phyloP scores from a whole-genome alignment of 2,113 vertebrate species.

The Casuarius casuarius region DNA sequence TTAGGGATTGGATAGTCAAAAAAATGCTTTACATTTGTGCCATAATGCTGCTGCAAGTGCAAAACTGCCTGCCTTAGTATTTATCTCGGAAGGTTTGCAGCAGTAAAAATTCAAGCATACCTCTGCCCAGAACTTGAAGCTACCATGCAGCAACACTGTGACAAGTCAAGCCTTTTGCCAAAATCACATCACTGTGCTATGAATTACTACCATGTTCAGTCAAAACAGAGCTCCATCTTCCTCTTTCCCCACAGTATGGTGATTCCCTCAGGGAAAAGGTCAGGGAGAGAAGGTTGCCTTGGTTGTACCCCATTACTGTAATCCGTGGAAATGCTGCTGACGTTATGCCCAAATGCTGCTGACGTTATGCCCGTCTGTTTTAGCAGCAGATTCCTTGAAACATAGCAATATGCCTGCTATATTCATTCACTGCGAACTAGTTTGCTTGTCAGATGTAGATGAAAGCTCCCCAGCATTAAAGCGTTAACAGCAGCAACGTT shows the following conservation, averaged over 20 bases:
- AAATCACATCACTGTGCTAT: background rate
- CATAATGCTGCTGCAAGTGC: background rate
- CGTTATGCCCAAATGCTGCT: background rate
- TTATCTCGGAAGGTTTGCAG: background rate
- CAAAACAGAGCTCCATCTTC: background rate
- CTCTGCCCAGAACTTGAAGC: background rate
- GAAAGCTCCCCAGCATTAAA: constrained; percentile 12
- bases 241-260: rapidly evolving
- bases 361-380: background rate
- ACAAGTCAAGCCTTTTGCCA: background rate
- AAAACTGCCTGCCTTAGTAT: background rate
- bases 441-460: background rate
- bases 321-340: background rate
- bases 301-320: background rate
- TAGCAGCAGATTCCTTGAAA: background rate
- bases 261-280: background rate
- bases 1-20: background rate
- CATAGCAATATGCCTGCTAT: background rate
- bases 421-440: background rate
- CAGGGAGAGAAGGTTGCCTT: background rate
- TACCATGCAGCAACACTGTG: background rate
- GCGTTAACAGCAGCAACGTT: background rate
- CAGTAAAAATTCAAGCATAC: rapidly evolving
- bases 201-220: background rate
- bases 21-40: background rate